Base-by-base conservation (phyloP, 2,113 vertebrate genomes). In the Anser brachyrhynchus region DNA sequence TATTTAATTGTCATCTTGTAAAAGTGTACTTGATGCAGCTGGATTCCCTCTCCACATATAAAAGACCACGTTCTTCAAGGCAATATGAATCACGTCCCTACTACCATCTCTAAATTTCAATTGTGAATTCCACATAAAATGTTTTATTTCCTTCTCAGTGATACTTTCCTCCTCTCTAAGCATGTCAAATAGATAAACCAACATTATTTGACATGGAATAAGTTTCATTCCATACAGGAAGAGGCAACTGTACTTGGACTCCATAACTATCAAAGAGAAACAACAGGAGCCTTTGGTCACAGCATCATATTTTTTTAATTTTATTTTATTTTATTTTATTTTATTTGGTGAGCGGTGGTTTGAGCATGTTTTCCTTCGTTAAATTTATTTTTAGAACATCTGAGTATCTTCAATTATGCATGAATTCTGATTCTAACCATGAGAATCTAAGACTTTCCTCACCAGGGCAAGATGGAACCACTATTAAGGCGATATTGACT, bases 291-390 rank as follows among this genome's bases (percentile, higher is more conserved):
- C 46, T 74, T 10, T 29, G 59, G 33, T 64, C 69, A 86, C 61
- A 64, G n/a, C 35, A 78, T 75, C 28, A 66, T 52, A 67, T 89
- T 35, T 52, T 11, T 72, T 8, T 11, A 17, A 11, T 31, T 28
- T 31, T 8, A 26, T 12, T 20, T 8, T 14, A 17, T 37, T 12
- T 39, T 51, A 22, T 23, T 23, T n/a, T 25, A 6, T 37, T 33
- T 35, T 79, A 23, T 44, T 2, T 4, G 7, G 7, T 2, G 6
- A 3, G 1, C 2, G 1, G 2, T 8, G 3, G 0, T 3, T 46
- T 54, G 23, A 71, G n/a, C 7, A 6, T 84, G 31, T 66, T 79
- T 79, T 83, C 65, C 11, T n/a, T 12, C 41, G 3, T 67, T 55
- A 3, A 12, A 1, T 0, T 11, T 2, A 54, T 57, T 84, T 85